Evolutionary conservation across 2,888 invertebrate species (phyloP).

Genomic region (Philonicus albiceps): DNA sequence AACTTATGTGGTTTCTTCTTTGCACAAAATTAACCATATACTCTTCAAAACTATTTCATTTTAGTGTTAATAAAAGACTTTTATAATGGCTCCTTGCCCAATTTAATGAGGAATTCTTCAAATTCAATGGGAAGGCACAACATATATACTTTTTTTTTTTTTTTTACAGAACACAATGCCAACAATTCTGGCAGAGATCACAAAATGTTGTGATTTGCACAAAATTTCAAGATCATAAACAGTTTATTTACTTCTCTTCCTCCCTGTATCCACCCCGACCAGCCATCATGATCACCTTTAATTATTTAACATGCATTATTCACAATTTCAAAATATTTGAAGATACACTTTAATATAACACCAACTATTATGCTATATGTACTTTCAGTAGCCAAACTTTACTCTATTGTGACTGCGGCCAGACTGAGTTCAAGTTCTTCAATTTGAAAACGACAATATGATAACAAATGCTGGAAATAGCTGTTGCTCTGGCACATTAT

Average conservation of each 20-base stretch:
- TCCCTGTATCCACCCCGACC: not conserved
- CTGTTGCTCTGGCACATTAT: not conserved
- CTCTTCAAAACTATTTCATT: not conserved
- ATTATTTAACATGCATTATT: slow-evolving; percentile 10
- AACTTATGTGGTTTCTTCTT: not conserved
- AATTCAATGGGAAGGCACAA: not conserved
- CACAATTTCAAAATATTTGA: not conserved
- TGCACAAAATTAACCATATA: not conserved
- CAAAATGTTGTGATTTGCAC: not conserved
- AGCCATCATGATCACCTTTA: slow-evolving; percentile 3
- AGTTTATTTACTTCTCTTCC: slow-evolving; percentile 20
- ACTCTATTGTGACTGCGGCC: not conserved
- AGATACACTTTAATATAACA: not conserved
- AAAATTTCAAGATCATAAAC: not conserved
- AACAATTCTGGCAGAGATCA: not conserved
- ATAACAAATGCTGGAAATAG: slow-evolving; percentile 27
- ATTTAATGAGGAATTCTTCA: not conserved
- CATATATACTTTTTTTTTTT: no score
- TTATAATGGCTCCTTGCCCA: not conserved
- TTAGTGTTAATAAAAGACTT: not conserved
- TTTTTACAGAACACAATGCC: not conserved
- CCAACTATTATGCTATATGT: not conserved
- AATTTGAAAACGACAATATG: slow-evolving; percentile 10
- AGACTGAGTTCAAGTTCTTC: slow-evolving; percentile 36
- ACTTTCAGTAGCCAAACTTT: not conserved